Evolutionary conservation across 2,113 vertebrate genomes (phyloP), one percentile per base, ranked within the genome.

Genomic region (Callospermophilus lateralis): DNA sequence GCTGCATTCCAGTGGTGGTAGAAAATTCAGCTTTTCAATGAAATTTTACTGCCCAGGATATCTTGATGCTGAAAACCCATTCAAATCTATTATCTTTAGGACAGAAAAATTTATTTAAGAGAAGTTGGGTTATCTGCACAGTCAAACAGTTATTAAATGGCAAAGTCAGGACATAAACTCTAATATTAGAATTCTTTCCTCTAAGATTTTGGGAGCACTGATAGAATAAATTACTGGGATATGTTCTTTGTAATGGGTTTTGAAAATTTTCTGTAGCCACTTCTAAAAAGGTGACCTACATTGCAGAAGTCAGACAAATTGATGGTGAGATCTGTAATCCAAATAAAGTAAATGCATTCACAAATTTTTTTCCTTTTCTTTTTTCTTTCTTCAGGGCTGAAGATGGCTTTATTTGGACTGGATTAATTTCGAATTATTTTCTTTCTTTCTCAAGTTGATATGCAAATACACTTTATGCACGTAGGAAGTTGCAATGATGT

Each of bases 371-470:
- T 34, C 30, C 34, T 76, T 77, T 12, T 55, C 81, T 58, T 63
- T 28, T 84, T 90, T 45, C 45, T 45, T 45, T 45, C 45, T 83
- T 39, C 73, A 97, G 97, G 12, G 48, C 74, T 90, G 89, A 97
- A 84, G 83, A 94, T 34, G 19, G 19, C 15, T 1, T 70, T 92
- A 77, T 93, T 79, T 89, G 39, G 9, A 53, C 3, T 55, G 11
- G 1, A 42, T 1, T 55, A 34, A 79, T 65, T 72, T 4, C 30
- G 68, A 30, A 77, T 53, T 28, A 7, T 45, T 45, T 61, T 4
- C 11, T 79, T 86, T 30, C 63, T 83, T 91, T 68, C 88, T 84
- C 77, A 80, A 77, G 48, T 4, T 65, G 3, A 61, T 81, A 32
- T 19, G 5, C 32, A 80, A 70, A 20, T 34, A 67, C 15, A 39